Evolutionary conservation across 2,797 vertebrate species (phyloP).

Genomic region (Chaunax sp.): DNA sequence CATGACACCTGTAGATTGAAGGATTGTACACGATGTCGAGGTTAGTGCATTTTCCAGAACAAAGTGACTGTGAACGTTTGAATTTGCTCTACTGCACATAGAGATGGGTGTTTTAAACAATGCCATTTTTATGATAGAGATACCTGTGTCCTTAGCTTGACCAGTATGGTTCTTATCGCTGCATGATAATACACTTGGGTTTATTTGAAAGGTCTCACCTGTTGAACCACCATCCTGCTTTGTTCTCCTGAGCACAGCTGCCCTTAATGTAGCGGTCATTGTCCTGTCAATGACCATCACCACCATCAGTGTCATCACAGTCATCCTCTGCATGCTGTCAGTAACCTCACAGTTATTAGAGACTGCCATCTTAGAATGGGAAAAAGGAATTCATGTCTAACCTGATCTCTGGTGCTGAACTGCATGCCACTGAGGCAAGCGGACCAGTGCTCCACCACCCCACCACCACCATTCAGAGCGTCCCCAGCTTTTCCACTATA

Average conservation of each 20-base stretch:
- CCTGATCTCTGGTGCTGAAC: constrained; percentile 90
- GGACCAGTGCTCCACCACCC: constrained; percentile 90
- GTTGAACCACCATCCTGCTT: constrained; percentile 94
- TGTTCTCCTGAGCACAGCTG: constrained; percentile 89
- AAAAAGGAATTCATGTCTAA: constrained; percentile 15
- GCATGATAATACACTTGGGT: background rate
- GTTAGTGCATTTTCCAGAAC: background rate
- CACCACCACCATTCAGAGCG: constrained; percentile 86
- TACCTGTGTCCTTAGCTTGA: background rate
- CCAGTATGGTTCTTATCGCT: background rate
- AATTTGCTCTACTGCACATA: background rate
- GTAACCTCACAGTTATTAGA: background rate
- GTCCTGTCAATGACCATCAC: constrained; percentile 75
- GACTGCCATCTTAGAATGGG: background rate
- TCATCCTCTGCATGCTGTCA: background rate
- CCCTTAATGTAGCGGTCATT: constrained; percentile 89
- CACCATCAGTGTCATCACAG: background rate
- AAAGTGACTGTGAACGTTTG: background rate
- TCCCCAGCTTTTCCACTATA: constrained; percentile 91
- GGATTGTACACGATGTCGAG: background rate
- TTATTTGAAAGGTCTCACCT: constrained; percentile 78
- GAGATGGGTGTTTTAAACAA: too few species aligned
- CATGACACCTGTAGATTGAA: constrained; percentile 85
- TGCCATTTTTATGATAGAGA: too few species aligned
- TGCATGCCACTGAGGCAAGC: constrained; percentile 88